Evolutionary conservation across 2,797 vertebrate genomes (phyloP).

Genomic region (Nannoperca australis): DNA sequence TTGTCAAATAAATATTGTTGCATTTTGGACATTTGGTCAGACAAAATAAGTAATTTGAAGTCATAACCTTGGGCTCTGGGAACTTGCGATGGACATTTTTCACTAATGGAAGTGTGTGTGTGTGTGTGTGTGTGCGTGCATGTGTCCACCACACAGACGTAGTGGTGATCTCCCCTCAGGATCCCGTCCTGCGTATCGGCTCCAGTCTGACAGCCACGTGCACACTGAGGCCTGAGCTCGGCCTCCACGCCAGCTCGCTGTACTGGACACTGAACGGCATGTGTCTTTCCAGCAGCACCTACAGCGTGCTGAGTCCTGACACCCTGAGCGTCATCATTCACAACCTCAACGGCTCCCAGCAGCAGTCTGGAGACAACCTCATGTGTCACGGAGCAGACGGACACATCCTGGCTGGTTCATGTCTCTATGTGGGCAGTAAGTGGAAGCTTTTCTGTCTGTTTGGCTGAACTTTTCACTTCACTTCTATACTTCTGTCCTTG

Average conservation of each 20-base stretch:
- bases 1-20: not conserved
- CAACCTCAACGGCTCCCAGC: conserved; percentile 91
- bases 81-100: not conserved
- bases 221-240: conserved; percentile 82
- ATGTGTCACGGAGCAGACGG: conserved; percentile 92
- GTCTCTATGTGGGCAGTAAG: conserved; percentile 95
- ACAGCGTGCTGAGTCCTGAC: conserved; percentile 80
- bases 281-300: conserved; percentile 86
- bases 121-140: not conserved
- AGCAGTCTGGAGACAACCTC: conserved; percentile 96
- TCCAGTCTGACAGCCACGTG: conserved; percentile 92
- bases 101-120: not conserved
- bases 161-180: conserved; percentile 91
- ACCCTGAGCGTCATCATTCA: conserved; percentile 87
- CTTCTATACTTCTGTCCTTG: too few species aligned
- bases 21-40: not conserved
- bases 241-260: conserved; percentile 84
- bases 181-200: conserved; percentile 90
- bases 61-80: not conserved
- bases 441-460: conserved; percentile 40
- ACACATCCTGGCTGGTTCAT: conserved; percentile 92
- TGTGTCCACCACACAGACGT: conserved; percentile 80
- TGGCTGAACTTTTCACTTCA: too few species aligned
- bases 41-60: not conserved
- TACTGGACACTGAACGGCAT: conserved; percentile 95